Evolutionary conservation across 35 echinoderm and acorn worm species (phyloP), one percentile per base, ranked within the genome.

Genomic region (Holothuria glaberrima): DNA sequence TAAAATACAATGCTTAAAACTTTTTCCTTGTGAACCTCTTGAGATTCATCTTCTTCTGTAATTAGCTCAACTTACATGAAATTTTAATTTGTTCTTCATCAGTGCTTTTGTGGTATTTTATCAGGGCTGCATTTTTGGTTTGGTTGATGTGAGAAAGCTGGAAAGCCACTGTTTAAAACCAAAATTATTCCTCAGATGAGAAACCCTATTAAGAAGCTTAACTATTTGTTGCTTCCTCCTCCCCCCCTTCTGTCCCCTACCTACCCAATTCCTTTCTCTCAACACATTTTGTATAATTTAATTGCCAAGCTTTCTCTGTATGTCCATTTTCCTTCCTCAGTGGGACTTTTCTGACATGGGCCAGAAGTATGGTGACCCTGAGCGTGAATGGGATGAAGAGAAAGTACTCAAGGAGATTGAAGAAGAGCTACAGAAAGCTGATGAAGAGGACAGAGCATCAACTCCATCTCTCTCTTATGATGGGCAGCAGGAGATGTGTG

Each of bases 331-430:
- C 5, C 50, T 35, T 75, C 57, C 58, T 16, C 91, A 91, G 90
- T 91, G 90, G 90, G 90, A 91, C 58, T 84, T 91, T 9, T 84
- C 90, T 50, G 90, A 91, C 60, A 91, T 91, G 9, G 48, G 30
- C 28, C 75, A 73, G 35, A 71, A 54, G 0, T 71, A 86, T 45
- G 65, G 44, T 10, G 82, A 57, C 20, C 34, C 19, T 6, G 65
- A 50, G 45, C n/a, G 22, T n/a, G 80, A 86, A 9, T 91, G 90
- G 90, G 90, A 91, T 86, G 90, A 91, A 71, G 90, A 91, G 30
- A 21, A 50, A 3, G 57, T 91, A 31, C 78, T 86, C 19, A 91
- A 48, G 21, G 90, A 84, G 63, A 83, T 91, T 9, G 90, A 91
- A 35, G 81, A 82, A 5, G 90, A 91, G 50, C 80, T 91, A 0